A percentile compares a stretch with the other conserved stretches of the same genome.
These are phyloP conservation scores for Emydura subglobosa DNA, from an alignment of 2,113 vertebrate genomes.

Conservation along the genomic window DNA sequence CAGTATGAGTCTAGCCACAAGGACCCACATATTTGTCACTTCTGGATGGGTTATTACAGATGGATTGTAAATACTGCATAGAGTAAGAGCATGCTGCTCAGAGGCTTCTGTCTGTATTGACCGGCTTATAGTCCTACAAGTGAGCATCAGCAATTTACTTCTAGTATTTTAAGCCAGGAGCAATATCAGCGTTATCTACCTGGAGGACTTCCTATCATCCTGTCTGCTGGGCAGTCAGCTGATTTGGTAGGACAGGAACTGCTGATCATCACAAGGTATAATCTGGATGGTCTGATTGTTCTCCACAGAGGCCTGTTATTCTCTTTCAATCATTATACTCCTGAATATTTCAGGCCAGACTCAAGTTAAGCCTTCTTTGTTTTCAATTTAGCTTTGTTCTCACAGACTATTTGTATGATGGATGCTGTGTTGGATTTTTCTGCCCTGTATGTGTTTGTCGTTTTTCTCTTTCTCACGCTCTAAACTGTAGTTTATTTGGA, in stretches of 20 bases:
- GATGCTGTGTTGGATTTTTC: not conserved
- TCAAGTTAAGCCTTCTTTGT: not conserved
- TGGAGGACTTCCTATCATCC: not conserved
- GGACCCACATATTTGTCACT: not conserved
- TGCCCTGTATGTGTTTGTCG: not conserved
- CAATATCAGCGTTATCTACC: not conserved
- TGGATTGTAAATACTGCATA: not conserved
- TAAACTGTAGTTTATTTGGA: slow-evolving; percentile 2
- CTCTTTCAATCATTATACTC: not conserved
- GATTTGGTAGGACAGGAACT: not conserved
- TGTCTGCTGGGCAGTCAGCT: not conserved
- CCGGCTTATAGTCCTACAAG: not conserved
- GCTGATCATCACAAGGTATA: not conserved
- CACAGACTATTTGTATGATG: not conserved
- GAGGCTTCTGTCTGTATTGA: not conserved
- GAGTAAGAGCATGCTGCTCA: not conserved
- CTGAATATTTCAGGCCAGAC: not conserved
- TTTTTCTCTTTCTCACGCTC: not conserved
- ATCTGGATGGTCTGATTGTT: not conserved
- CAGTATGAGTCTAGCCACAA: no score
- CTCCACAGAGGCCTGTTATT: not conserved
- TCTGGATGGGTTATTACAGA: not conserved
- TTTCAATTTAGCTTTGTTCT: not conserved
- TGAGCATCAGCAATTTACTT: not conserved
- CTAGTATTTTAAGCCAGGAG: not conserved